These are phyloP conservation scores for Pteruthius melanotis DNA, from an alignment of 2,113 vertebrate genomes.

Conservation along the genomic window DNA sequence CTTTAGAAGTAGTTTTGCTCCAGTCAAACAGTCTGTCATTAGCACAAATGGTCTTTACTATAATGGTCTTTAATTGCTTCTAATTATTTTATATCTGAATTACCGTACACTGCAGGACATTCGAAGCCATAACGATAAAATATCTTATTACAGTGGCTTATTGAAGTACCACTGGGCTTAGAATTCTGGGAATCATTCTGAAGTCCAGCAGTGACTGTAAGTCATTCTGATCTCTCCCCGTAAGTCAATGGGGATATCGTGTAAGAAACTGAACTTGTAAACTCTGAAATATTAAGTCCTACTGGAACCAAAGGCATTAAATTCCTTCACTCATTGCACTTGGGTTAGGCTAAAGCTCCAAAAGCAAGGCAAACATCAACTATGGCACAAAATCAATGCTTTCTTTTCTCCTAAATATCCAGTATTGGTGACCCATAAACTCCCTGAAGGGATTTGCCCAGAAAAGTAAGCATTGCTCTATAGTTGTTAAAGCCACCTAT, in stretches of 20 bases:
- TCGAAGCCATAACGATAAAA: slow-evolving; percentile 70
- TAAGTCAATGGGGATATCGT: neutral
- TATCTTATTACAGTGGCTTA: slow-evolving; percentile 64
- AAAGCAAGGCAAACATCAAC: neutral
- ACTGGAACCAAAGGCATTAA: neutral
- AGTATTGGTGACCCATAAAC: neutral
- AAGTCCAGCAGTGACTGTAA: slow-evolving; percentile 44
- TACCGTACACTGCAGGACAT: slow-evolving; percentile 63
- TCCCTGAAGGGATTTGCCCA: neutral
- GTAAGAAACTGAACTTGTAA: slow-evolving; percentile 8
- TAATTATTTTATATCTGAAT: slow-evolving; percentile 75
- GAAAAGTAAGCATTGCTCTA: neutral
- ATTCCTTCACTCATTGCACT: neutral
- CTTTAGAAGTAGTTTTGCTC: slow-evolving; percentile 44
- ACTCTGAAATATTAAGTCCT: slow-evolving; percentile 30
- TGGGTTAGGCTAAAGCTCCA: slow-evolving; percentile 5
- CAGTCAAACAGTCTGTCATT: slow-evolving; percentile 51
- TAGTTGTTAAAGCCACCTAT: neutral
- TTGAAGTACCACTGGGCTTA: slow-evolving; percentile 39
- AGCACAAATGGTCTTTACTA: slow-evolving; percentile 60
- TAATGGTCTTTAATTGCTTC: slow-evolving; percentile 71
- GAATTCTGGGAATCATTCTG: slow-evolving; percentile 58
- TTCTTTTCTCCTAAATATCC: neutral
- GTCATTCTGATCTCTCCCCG: slow-evolving; percentile 37
- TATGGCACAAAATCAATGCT: neutral